Base-by-base conservation (phyloP, 1,140 invertebrate genomes). In the Melipona quadrifasciata region DNA sequence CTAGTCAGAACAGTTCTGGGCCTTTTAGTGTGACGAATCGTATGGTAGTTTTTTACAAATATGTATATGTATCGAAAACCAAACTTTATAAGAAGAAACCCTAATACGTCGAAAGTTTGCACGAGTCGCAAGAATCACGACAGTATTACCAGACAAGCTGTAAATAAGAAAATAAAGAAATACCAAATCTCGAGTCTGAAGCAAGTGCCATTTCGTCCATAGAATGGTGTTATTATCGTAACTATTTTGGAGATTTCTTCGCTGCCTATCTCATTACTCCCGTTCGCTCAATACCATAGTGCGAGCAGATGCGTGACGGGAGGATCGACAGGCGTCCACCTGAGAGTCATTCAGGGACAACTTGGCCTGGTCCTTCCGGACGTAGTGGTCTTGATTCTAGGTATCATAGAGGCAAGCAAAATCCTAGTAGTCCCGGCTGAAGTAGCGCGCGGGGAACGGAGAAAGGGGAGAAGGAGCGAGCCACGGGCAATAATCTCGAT, bases 401-500 rank as follows among this genome's bases (percentile, higher is more conserved):
- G 64, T 78, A 85, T 85, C 85, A 53, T 57, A 71, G 81, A 73
- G 47, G 51, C 67, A 55, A 39, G n/a, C n/a, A n/a, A 61, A 21
- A 86, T 80, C 77, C 71, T 61, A 70, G 75, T 27, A 65, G 58
- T 24, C 51, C 14, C n/a, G 67, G 73, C 80, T n/a, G 55, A 68
- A 73, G 31, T 24, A 65, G 19, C 64, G 34, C 34, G 17, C 27
- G 19, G n/a, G 21, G 51, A 34, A 34, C n/a, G 27, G 34, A 76
- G 82, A 34, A 65, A 61, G 53, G 64, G 19, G 70, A 34, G 55
- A 19, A 34, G 67, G 47, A 74, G 55, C 55, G 57, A 11, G 89
- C 91, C 82, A 92, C 78, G 90, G 90, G 91, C 91, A 92, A 88
- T 92, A 92, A 93, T 93, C 87, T 91, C 78, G 90, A 93, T 93